Percentiles rank a stretch among this genome's conserved stretches.
These are phyloP conservation scores for Stigmatopora argus DNA, from an alignment of 2,113 vertebrate genomes.

Conservation along the genomic window DNA sequence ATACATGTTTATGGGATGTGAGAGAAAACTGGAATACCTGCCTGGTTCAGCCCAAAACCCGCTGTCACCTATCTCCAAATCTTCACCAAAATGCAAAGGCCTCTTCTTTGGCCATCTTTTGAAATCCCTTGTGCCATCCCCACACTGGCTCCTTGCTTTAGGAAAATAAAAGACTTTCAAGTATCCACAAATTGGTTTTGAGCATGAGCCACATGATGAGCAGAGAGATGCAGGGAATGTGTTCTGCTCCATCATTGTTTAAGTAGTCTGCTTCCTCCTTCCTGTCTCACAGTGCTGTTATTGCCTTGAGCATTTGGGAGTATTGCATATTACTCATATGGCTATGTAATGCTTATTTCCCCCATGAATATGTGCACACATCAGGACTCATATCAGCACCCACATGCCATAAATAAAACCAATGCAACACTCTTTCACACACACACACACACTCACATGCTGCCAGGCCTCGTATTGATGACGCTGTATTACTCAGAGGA, in stretches of 20 bases:
- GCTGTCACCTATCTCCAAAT: background rate
- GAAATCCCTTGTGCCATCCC: background rate
- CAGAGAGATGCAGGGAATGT: slow-evolving; percentile 11
- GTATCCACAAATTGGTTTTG: background rate
- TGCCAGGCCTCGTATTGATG: slow-evolving; percentile 50
- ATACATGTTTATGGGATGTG: no score
- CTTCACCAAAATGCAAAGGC: background rate
- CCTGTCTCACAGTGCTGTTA: slow-evolving; percentile 36
- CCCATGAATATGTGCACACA: slow-evolving; percentile 43
- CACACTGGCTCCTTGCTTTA: background rate
- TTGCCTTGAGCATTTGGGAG: slow-evolving; percentile 57
- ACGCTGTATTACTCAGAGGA: slow-evolving; percentile 33
- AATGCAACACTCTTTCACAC: slow-evolving; percentile 33
- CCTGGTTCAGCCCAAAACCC: background rate
- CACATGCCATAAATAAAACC: slow-evolving; percentile 37
- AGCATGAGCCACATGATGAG: slow-evolving; percentile 10
- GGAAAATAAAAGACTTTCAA: background rate
- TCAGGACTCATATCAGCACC: slow-evolving; percentile 9
- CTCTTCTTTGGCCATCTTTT: background rate
- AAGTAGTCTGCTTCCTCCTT: slow-evolving; percentile 41
- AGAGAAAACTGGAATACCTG: background rate
- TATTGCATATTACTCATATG: slow-evolving; percentile 55
- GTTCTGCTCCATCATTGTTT: slow-evolving; percentile 48
- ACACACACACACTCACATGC: slow-evolving; percentile 19
- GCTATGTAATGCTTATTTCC: slow-evolving; percentile 55